These are phyloP conservation scores for Hyles euphorbiae DNA, from an alignment of 1,140 invertebrate species.

Conservation along the genomic window DNA sequence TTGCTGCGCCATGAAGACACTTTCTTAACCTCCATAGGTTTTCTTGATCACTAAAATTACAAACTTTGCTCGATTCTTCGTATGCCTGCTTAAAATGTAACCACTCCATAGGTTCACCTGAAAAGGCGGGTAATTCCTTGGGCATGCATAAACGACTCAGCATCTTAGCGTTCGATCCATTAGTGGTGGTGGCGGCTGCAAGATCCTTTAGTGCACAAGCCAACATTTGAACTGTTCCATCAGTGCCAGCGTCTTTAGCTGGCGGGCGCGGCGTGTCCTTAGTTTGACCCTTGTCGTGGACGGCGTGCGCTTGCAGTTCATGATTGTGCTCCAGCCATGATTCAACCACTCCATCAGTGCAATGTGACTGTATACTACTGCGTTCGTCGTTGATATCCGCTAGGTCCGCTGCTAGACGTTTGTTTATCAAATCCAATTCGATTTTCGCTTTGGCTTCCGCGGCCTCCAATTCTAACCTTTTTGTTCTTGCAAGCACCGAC, in stretches of 20 bases:
- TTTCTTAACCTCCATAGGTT: slow-evolving; percentile 14
- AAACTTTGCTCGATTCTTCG: slow-evolving; percentile 20
- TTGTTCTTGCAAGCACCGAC: too few relatives aligned
- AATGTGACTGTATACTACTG: too few relatives aligned
- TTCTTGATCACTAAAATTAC: slow-evolving; percentile 16
- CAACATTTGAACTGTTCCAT: slow-evolving; percentile 1
- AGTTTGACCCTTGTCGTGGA: too few relatives aligned
- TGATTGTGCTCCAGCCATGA: too few relatives aligned
- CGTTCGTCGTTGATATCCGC: too few relatives aligned
- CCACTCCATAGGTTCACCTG: slow-evolving; percentile 27
- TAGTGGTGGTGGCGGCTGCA: not conserved
- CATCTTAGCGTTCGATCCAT: not conserved
- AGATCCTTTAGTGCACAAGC: slow-evolving; percentile 1
- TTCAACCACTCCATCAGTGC: too few relatives aligned
- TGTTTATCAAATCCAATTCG: too few relatives aligned
- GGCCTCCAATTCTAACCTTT: too few relatives aligned
- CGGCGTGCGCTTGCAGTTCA: too few relatives aligned
- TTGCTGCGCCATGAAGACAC: slow-evolving; percentile 24
- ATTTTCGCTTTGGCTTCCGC: too few relatives aligned
- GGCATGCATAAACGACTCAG: slow-evolving; percentile 13
- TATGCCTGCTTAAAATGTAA: slow-evolving; percentile 26
- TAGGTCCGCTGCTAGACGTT: too few relatives aligned
- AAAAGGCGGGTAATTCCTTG: slow-evolving; percentile 18
- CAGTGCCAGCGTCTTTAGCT: not conserved
- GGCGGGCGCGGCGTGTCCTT: not conserved